Evolutionary conservation across 2,888 invertebrate genomes (phyloP), one percentile per base, ranked within the genome.

Genomic region (Falcaria lacertinaria): DNA sequence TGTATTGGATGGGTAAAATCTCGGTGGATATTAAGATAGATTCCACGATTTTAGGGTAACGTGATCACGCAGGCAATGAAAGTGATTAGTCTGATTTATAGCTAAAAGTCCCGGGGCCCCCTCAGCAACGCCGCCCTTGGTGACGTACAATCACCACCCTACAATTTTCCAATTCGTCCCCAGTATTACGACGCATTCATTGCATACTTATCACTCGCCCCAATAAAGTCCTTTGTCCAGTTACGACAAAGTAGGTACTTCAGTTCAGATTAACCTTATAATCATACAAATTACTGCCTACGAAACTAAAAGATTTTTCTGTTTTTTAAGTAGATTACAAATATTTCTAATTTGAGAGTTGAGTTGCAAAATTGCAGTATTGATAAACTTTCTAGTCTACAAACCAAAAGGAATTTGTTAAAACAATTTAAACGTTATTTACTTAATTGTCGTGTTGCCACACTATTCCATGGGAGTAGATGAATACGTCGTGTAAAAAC

Each of bases 51-150:
- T 44, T 15, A 14, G 50, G 60, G 61, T 64, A 68, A 61, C 63
- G 62, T 64, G 59, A 73, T 70, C 62, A 54, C 58, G 53, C 60
- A 60, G 65, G 64, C 59, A 57, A n/a, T n/a, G n/a, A n/a, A 52
- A 61, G 63, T 62, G 67, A 66, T 80, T 80, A 78, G 60, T 66
- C 64, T 81, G 79, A 86, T 85, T 81, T 84, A 85, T 80, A 55
- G 56, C 59, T 53, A 50, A 51, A 57, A 55, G 61, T 58, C 64
- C 54, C 56, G 46, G 59, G 52, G 60, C 58, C 60, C 57, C 69
- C 68, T 63, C 61, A 63, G 56, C 61, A 68, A 52, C 55, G 56
- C 62, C 60, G 62, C 71, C 72, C 60, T 59, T 66, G 69, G 80
- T 75, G 69, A 64, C 68, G 64, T 54, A 70, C 68, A 73, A 77